Percentiles rank a stretch among this genome's conserved stretches.
phyloP scores from a whole-genome alignment of 2,113 vertebrate genomes.

The Turnix velox region DNA sequence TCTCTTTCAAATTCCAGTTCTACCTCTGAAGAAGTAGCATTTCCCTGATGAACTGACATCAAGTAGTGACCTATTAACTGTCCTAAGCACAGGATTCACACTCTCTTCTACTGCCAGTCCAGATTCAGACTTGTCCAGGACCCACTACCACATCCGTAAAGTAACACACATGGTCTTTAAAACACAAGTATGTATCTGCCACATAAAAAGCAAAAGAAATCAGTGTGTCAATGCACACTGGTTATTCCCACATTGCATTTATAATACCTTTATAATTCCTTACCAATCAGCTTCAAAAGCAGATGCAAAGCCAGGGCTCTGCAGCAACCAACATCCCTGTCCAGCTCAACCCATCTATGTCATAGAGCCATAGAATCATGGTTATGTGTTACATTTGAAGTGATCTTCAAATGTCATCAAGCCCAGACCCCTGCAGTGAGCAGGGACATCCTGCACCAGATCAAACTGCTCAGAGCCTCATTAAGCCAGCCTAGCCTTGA shows the following conservation, averaged over 20 bases:
- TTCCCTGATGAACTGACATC: accelerated
- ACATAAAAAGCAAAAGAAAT: background rate
- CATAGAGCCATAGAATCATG: too few relatives aligned
- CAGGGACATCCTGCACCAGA: too few relatives aligned
- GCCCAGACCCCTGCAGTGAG: too few relatives aligned
- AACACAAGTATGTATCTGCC: background rate
- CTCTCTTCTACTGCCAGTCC: background rate
- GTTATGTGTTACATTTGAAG: too few relatives aligned
- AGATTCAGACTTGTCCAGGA: background rate
- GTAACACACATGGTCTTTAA: background rate
- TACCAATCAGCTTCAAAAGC: background rate
- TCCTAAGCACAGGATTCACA: background rate
- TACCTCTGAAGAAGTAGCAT: background rate
- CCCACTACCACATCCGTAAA: background rate
- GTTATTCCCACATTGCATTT: background rate
- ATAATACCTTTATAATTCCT: background rate
- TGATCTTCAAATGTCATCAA: too few relatives aligned
- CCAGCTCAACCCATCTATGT: accelerated
- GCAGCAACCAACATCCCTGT: background rate
- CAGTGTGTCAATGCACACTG: background rate
- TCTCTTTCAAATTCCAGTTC: background rate
- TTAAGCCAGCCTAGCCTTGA: too few relatives aligned
- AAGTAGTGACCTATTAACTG: background rate
- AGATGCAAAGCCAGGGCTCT: background rate
- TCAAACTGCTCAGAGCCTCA: too few relatives aligned